Conservation (phyloP, 2,797 vertebrate species). For the Epinephelus malabaricus region DNA sequence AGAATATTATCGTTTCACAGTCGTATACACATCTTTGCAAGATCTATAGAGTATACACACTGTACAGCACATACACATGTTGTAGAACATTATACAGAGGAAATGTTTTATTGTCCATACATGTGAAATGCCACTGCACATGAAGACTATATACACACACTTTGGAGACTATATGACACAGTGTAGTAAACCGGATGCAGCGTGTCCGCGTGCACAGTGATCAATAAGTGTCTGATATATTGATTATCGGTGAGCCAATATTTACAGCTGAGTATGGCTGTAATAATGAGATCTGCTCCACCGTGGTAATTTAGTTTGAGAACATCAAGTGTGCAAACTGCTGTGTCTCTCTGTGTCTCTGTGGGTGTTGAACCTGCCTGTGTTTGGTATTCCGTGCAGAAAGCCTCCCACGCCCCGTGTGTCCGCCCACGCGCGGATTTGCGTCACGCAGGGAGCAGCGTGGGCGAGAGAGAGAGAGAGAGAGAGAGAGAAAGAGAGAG, state of each 20-base stretch:
- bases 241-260: conserved; percentile 21
- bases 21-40: no score
- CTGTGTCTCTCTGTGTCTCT: conserved; percentile 59
- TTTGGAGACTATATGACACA: not conserved
- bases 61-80: no score
- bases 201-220: not conserved
- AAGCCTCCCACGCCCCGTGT: conserved; percentile 87
- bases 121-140: no score
- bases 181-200: not conserved
- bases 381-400: conserved; percentile 87
- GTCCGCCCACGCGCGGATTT: conserved; percentile 91
- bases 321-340: conserved; percentile 64
- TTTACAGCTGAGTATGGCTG: conserved; percentile 33
- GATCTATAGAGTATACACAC: no score
- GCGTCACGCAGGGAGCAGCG: conserved; percentile 91
- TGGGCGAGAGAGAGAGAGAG: conserved; percentile 85
- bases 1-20: no score
- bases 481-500: conserved; percentile 44
- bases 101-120: no score
- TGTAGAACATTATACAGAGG: no score
- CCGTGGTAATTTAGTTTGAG: conserved; percentile 40
- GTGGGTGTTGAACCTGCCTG: conserved; percentile 83
- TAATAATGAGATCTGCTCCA: conserved; percentile 20
- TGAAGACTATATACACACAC: no score
- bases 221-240: not conserved